Evolutionary conservation across 2,113 vertebrate genomes (phyloP).

Genomic region (human (Homo sapiens)): DNA sequence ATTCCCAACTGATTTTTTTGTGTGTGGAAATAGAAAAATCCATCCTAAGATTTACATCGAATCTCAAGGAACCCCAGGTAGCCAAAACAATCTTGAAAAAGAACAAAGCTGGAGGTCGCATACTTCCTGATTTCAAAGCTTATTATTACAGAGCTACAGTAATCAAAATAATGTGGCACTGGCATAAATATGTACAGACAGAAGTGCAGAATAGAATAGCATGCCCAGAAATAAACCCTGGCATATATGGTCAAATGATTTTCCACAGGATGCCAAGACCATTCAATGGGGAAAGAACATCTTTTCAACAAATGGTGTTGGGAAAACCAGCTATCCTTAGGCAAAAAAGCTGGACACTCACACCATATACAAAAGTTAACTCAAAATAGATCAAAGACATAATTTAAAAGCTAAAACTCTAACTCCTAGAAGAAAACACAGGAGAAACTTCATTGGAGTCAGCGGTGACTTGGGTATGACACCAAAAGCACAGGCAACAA

Average conservation of each 20-base stretch:
- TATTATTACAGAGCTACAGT: neutral
- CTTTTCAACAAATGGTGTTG: neutral
- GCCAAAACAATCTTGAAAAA: neutral
- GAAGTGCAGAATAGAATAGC: neutral
- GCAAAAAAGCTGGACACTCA: neutral
- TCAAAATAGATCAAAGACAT: neutral
- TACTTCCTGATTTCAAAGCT: neutral
- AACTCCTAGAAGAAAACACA: neutral
- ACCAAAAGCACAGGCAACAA: slow-evolving; percentile 26
- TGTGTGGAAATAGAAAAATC: neutral
- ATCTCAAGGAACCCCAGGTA: neutral
- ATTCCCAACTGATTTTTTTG: neutral
- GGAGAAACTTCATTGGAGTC: neutral
- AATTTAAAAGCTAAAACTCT: neutral
- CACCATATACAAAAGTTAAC: neutral
- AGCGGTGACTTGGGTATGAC: neutral
- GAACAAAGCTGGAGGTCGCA: neutral
- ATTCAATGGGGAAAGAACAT: neutral
- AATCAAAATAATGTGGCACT: neutral
- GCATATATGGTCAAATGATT: neutral
- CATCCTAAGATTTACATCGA: neutral
- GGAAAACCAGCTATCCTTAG: neutral
- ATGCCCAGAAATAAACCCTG: neutral
- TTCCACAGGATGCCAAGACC: neutral
- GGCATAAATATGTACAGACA: neutral